Evolutionary conservation across 1,140 invertebrate species (phyloP), one percentile per base, ranked within the genome.

Genomic region (Stenopsyche tienmushanensis): DNA sequence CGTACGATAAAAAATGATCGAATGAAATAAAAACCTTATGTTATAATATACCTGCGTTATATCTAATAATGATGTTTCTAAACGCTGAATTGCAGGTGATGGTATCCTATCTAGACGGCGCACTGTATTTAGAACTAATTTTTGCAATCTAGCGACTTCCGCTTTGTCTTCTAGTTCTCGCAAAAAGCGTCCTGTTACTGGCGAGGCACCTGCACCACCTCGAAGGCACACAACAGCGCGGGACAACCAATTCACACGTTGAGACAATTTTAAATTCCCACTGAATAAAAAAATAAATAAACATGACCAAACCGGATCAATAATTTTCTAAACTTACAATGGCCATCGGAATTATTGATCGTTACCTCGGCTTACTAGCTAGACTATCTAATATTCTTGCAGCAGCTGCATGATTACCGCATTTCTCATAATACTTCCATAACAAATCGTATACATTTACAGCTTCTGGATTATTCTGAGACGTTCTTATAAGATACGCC

Each of bases 391-490:
- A 80, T 60, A 98, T 93, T 72, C 91, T 88, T 1, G 97, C 95
- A n/a, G 96, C 96, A 8, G 92, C 90, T 7, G 89, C 85, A 76
- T 96, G 96, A 75, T 98, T 93, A 25, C 90, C 89, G 73, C 89
- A 92, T 72, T 90, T 90, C 75, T 98, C 96, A 73, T 98, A 96
- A 76, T 92, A 96, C 76, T 95, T 95, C 96, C 96, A 98, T 13
- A 98, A 79, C 59, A 99, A 81, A 77, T 98, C 94, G 45, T 93
- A 84, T 3, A 92, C 83, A 53, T 84, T 83, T 0, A 89, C 77
- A 64, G 84, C 82, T 18, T 84, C 79, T 1, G 78, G 76, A 57
- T 82, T 78, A 42, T 78, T 74, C 41, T 77, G 73, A 1, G 83
- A 78, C 62, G 83, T 81, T 23, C 87, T 83, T 53, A 88, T 85